Percentiles rank a stretch among this genome's conserved stretches.
Evolutionary conservation across 2,888 invertebrate genomes (phyloP).

Genomic region (Yponomeuta malinellus): DNA sequence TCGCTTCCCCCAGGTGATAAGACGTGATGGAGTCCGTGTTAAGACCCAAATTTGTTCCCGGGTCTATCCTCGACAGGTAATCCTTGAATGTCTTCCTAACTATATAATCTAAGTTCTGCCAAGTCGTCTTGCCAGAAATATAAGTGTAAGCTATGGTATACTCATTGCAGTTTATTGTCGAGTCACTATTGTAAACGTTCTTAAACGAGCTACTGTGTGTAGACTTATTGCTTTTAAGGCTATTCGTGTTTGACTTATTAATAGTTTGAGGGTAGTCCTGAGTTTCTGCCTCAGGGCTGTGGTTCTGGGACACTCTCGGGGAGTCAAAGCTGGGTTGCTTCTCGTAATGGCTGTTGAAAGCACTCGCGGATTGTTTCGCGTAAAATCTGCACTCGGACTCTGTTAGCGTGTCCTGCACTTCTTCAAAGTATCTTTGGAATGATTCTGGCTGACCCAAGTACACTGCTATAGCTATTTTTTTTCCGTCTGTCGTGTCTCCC

Average conservation of each 20-base stretch:
- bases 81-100: slow-evolving; percentile 96
- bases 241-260: slow-evolving; percentile 71
- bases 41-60: slow-evolving; percentile 90
- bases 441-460: slow-evolving; percentile 90
- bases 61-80: slow-evolving; percentile 94
- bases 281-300: slow-evolving; percentile 62
- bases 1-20: slow-evolving; percentile 94
- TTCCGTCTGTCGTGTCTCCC: slow-evolving; percentile 86
- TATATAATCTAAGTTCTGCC: slow-evolving; percentile 95
- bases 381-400: slow-evolving; percentile 78
- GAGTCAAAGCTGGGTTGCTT: slow-evolving; percentile 69
- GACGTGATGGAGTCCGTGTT: slow-evolving; percentile 92
- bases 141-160: slow-evolving; percentile 92
- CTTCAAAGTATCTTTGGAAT: slow-evolving; percentile 81
- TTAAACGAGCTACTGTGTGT: slow-evolving; percentile 70
- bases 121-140: slow-evolving; percentile 94
- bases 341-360: slow-evolving; percentile 63
- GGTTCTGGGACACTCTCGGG: slow-evolving; percentile 61
- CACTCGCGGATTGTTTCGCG: slow-evolving; percentile 66
- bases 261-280: slow-evolving; percentile 60
- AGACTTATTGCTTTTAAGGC: slow-evolving; percentile 74
- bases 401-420: slow-evolving; percentile 79
- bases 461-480: slow-evolving; percentile 90
- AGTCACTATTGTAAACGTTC: slow-evolving; percentile 68
- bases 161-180: slow-evolving; percentile 79